phyloP scores from a whole-genome alignment of 2,888 invertebrate species.

The Athetis lepigone region DNA sequence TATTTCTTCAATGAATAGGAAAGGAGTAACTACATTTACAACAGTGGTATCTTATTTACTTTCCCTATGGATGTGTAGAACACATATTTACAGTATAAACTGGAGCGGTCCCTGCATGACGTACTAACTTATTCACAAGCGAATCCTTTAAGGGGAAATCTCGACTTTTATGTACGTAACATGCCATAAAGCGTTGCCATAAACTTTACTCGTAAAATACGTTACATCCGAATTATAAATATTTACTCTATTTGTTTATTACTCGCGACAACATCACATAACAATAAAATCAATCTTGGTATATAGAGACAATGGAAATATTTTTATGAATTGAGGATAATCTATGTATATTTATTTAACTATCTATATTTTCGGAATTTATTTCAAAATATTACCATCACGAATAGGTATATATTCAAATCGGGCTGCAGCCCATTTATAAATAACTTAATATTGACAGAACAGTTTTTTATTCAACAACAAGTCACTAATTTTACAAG shows the following conservation, averaged over 20 bases:
- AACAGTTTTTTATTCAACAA: no score
- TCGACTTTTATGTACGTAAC: slow-evolving; percentile 87
- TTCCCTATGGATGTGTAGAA: slow-evolving; percentile 33
- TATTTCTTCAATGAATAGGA: background rate
- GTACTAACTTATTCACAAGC: slow-evolving; percentile 85
- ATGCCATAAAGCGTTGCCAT: slow-evolving; percentile 84
- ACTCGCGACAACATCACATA: slow-evolving; percentile 35
- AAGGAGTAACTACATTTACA: slow-evolving; percentile 11
- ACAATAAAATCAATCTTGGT: slow-evolving; percentile 23
- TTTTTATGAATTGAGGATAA: no score
- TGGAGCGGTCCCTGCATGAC: slow-evolving; percentile 64
- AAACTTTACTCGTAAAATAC: slow-evolving; percentile 84
- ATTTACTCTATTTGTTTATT: slow-evolving; percentile 72
- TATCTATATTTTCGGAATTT: background rate
- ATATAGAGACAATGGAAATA: slow-evolving; percentile 9
- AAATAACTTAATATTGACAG: no score
- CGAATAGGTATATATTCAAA: no score
- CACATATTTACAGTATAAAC: slow-evolving; percentile 54
- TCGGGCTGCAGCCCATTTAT: no score
- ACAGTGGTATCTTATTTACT: slow-evolving; percentile 40
- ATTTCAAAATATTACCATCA: no score
- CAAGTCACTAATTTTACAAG: no score
- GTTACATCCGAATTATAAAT: slow-evolving; percentile 86
- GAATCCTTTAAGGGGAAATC: slow-evolving; percentile 85
- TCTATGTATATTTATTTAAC: slow-evolving; percentile 2